phyloP scores from a whole-genome alignment of 2,113 vertebrate genomes.

The Corythoichthys intestinalis region DNA sequence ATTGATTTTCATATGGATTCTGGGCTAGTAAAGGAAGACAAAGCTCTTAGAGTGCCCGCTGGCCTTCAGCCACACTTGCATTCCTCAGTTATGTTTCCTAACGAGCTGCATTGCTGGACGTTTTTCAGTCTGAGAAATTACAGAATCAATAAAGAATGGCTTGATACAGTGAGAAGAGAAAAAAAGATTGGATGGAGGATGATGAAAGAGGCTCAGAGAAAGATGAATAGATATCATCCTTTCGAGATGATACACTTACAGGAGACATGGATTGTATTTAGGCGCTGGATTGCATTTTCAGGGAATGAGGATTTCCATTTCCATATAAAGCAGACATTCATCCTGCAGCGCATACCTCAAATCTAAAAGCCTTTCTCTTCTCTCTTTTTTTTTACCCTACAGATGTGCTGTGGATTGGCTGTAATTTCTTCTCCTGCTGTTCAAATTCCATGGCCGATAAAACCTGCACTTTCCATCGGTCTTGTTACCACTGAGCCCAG shows the following conservation, averaged over 20 bases:
- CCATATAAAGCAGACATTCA: constrained; percentile 30
- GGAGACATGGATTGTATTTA: constrained; percentile 50
- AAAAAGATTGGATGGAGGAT: constrained; percentile 26
- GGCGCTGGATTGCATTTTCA: constrained; percentile 47
- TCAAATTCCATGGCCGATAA: constrained; percentile 57
- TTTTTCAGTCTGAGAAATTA: constrained; percentile 52
- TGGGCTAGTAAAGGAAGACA: constrained; percentile 30
- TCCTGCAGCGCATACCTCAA: constrained; percentile 42
- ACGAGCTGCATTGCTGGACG: constrained; percentile 47
- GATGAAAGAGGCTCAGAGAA: constrained; percentile 44
- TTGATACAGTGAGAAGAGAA: constrained; percentile 49
- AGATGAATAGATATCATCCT: constrained; percentile 56
- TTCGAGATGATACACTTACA: constrained; percentile 53
- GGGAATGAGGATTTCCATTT: constrained; percentile 37
- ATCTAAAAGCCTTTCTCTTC: constrained; percentile 49
- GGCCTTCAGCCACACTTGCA: constrained; percentile 41
- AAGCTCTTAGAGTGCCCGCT: constrained; percentile 26
- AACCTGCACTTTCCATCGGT: constrained; percentile 47
- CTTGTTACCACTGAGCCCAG: constrained; percentile 53
- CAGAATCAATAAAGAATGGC: constrained; percentile 48
- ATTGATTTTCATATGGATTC: constrained; percentile 50
- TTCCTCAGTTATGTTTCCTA: constrained; percentile 43
- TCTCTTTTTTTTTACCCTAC: constrained; percentile 55
- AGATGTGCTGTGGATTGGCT: constrained; percentile 69
- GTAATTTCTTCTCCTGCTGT: constrained; percentile 45